A percentile compares a stretch with the other conserved stretches of the same genome.
Evolutionary conservation across 2,888 invertebrate species (phyloP).

Genomic region (Ctenicera cuprea): DNA sequence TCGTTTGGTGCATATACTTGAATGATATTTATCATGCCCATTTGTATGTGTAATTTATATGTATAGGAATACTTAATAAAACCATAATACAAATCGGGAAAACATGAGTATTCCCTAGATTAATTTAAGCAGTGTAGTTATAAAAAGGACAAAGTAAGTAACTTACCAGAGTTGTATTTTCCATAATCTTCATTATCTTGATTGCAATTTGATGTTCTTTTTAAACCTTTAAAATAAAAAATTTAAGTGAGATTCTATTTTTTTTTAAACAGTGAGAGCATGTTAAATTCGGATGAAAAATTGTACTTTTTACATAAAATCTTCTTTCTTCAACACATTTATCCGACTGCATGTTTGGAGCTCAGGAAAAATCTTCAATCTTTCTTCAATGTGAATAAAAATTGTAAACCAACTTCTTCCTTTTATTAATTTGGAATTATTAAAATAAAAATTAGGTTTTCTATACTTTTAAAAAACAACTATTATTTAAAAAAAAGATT

Average conservation of each 20-base stretch:
- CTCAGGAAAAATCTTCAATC: background rate
- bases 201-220: background rate
- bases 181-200: conserved; percentile 2
- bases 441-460: background rate
- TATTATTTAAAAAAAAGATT: background rate
- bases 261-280: background rate
- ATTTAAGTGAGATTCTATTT: background rate
- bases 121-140: no score
- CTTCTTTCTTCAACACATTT: background rate
- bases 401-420: no score
- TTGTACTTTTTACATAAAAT: background rate
- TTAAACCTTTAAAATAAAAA: conserved; percentile 19
- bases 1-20: no score
- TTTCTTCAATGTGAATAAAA: no score
- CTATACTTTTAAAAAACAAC: background rate
- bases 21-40: no score
- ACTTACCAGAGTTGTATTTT: conserved; percentile 9
- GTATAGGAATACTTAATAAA: no score
- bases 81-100: no score
- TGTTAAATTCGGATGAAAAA: background rate
- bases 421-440: background rate
- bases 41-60: no score
- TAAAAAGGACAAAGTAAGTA: no score
- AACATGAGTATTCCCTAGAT: no score
- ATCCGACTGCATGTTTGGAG: background rate